Percentiles rank a stretch among this genome's conserved stretches.
Evolutionary conservation across 2,113 vertebrate species (phyloP).

Genomic region (Aegithalos caudatus): DNA sequence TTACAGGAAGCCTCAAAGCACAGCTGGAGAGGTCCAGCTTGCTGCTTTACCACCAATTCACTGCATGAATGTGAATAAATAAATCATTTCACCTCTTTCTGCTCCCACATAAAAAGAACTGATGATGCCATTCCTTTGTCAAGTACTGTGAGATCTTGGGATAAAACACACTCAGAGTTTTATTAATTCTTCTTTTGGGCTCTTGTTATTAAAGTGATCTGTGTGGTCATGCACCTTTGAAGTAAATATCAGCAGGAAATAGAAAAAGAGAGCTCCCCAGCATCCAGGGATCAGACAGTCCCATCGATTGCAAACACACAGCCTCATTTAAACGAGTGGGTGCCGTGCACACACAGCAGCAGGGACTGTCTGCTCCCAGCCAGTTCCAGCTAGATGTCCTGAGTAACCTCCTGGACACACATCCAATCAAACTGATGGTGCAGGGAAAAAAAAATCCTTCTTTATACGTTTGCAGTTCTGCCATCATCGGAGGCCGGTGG

Average conservation of each 20-base stretch:
- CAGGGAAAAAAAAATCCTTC: background rate
- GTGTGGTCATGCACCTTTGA: constrained; percentile 22
- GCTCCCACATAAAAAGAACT: background rate
- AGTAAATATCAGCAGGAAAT: constrained; percentile 45
- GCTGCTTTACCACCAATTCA: background rate
- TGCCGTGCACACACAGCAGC: background rate
- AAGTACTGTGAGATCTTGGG: background rate
- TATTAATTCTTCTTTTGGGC: constrained; percentile 37
- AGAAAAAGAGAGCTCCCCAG: background rate
- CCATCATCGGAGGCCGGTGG: background rate
- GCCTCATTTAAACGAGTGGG: background rate
- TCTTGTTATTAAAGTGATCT: constrained; percentile 24
- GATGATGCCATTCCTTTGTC: constrained; percentile 23
- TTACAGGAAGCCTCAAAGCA: constrained; percentile 6
- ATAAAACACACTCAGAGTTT: constrained; percentile 14
- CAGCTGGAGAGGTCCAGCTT: background rate
- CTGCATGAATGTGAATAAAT: background rate
- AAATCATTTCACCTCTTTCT: constrained; percentile 37
- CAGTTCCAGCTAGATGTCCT: background rate
- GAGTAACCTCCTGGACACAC: background rate
- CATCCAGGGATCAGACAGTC: constrained; percentile 25
- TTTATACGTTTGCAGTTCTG: background rate
- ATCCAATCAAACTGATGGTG: background rate
- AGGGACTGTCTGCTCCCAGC: background rate
- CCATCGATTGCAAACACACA: background rate